Conservation (phyloP, 2,888 invertebrate species). For the Dioctria rufipes region DNA sequence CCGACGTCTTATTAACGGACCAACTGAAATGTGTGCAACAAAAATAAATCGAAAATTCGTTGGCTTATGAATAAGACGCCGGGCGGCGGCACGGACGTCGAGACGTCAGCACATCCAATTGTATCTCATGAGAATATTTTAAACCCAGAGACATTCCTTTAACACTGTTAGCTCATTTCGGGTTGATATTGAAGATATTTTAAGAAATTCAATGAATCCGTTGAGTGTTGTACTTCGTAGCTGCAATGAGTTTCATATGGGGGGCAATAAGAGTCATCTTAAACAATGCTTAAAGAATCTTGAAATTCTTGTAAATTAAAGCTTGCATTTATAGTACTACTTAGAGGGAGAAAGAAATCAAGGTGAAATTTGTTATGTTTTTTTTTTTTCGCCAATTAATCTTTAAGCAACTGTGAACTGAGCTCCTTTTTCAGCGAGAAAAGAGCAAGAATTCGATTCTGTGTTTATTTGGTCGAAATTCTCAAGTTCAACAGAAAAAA, state of each 20-base stretch:
- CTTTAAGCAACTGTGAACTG: too few species aligned
- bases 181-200: constrained; percentile 43
- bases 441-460: too few species aligned
- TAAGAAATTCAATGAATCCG: constrained; percentile 12
- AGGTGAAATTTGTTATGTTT: neutral
- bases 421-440: too few species aligned
- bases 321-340: neutral
- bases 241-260: constrained; percentile 11
- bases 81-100: constrained; percentile 24
- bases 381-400: too few species aligned
- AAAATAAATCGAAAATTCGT: constrained; percentile 48
- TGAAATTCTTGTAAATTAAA: constrained; percentile 8
- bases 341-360: neutral
- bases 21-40: constrained; percentile 60
- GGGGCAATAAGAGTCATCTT: constrained; percentile 5
- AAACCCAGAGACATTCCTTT: constrained; percentile 41
- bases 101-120: constrained; percentile 46
- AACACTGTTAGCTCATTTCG: constrained; percentile 32
- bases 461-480: too few species aligned
- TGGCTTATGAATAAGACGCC: neutral
- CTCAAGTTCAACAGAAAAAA: too few species aligned
- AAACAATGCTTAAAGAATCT: neutral
- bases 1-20: constrained; percentile 62
- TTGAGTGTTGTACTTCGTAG: constrained; percentile 10
- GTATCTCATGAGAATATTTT: constrained; percentile 28